These are phyloP conservation scores for Contarinia nasturtii DNA, from an alignment of 1,140 invertebrate species.

Conservation along the genomic window DNA sequence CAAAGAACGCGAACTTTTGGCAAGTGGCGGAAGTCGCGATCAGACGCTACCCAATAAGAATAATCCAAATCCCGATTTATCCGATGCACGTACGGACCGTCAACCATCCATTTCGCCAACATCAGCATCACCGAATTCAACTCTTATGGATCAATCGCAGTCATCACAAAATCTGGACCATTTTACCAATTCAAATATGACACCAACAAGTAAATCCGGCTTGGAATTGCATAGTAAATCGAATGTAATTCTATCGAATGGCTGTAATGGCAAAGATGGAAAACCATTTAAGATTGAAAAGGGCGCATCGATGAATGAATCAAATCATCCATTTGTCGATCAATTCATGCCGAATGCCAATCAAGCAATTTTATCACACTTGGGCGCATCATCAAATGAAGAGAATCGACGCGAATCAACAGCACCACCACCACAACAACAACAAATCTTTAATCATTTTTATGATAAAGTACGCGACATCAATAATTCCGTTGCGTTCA, in stretches of 20 bases:
- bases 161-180: conserved; percentile 14
- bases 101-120: conserved; percentile 33
- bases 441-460: neutral
- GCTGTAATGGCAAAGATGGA: neutral
- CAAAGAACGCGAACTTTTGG: conserved; percentile 86
- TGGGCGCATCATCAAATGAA: neutral
- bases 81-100: conserved; percentile 67
- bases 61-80: conserved; percentile 89
- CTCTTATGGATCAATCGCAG: conserved; percentile 1
- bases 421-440: conserved; percentile 45
- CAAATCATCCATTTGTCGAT: no score
- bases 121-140: conserved; percentile 10
- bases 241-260: neutral
- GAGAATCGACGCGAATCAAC: neutral
- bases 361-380: neutral
- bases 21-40: conserved; percentile 75
- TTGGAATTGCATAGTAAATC: conserved; percentile 1
- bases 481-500: neutral
- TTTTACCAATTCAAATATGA: conserved; percentile 4
- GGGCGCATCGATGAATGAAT: neutral
- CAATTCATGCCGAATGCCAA: neutral
- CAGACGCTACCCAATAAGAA: conserved; percentile 92
- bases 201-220: conserved; percentile 7
- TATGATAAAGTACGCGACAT: neutral
- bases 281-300: conserved; percentile 1